These are phyloP conservation scores for Anticlea derivata DNA, from an alignment of 2,888 invertebrate genomes.

Conservation along the genomic window DNA sequence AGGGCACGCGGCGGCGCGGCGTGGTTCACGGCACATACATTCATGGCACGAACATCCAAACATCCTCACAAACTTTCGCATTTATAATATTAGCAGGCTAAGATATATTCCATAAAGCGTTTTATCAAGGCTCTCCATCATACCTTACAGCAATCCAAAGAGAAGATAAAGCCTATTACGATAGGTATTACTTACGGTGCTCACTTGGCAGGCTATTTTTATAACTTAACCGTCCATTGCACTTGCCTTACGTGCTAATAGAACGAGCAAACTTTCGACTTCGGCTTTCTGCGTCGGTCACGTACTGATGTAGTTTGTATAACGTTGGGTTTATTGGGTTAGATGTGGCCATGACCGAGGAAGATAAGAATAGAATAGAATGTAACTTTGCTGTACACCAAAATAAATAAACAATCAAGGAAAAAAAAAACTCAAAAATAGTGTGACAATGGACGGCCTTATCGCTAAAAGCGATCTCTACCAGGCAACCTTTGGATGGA, in stretches of 20 bases:
- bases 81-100: background rate
- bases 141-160: constrained; percentile 7
- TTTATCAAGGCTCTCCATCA: background rate
- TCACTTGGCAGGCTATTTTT: constrained; percentile 30
- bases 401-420: no score
- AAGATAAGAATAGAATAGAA: constrained; percentile 9
- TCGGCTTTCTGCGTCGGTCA: constrained; percentile 17
- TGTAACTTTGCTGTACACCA: no score
- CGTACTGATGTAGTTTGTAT: constrained; percentile 32
- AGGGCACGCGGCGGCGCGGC: no score
- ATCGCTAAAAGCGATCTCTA: no score
- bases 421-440: no score
- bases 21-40: no score
- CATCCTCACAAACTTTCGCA: no score
- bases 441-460: no score
- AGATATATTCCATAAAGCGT: no score
- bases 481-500: no score
- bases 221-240: constrained; percentile 33
- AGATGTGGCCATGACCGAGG: constrained; percentile 26
- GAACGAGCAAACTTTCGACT: constrained; percentile 35
- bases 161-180: constrained; percentile 17
- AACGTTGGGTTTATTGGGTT: constrained; percentile 26
- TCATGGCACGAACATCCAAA: no score
- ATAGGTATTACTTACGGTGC: constrained; percentile 15
- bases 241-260: constrained; percentile 37